Base-by-base conservation (phyloP, 2,888 invertebrate species). In the Drosophila flavopinicola region DNA sequence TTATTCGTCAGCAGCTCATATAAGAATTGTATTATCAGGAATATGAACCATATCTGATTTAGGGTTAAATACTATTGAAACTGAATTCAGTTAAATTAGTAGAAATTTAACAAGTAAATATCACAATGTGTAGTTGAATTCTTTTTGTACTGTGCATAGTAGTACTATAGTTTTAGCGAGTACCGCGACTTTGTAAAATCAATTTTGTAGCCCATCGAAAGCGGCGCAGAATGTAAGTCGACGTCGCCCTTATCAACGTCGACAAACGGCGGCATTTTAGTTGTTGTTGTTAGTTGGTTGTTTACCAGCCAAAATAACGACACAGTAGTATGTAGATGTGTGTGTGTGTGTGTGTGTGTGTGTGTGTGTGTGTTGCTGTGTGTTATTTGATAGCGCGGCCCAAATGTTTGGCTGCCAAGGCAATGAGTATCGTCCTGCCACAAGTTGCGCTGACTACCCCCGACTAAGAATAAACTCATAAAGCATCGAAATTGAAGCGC, bases 151-250 rank as follows among this genome's bases (percentile, higher is more conserved):
- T 20, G 20, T 20, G 20, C n/a, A n/a, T 20, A 20, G 20, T 20
- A 20, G 2, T 20, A 20, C n/a, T 20, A 20, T 20, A 20, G 23
- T 15, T 90, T 93, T 94, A 93, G 96, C 96, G 92, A 91, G 92
- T 91, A 54, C 49, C 23, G 44, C 38, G 66, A 64, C 53, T 75
- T 85, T 88, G 88, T 88, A 88, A 88, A 88, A 85, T 87, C 84
- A 88, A 88, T 88, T 87, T 63, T 64, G 66, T 59, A 74, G 74
- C 56, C 49, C 68, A 66, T 64, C 63, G 66, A 53, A 63, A 58
- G 35, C 52, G 42, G 54, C 54, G 47, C 42, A 64, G 64, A 64
- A 70, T 58, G 37, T 64, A 72, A 56, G 59, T 61, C 64, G 58
- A 75, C 86, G 86, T 86, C 78, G 88, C 86, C 88, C 84, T 86